Base-by-base conservation (phyloP, 2,797 vertebrate species). In the Myiotriccus ornatus region DNA sequence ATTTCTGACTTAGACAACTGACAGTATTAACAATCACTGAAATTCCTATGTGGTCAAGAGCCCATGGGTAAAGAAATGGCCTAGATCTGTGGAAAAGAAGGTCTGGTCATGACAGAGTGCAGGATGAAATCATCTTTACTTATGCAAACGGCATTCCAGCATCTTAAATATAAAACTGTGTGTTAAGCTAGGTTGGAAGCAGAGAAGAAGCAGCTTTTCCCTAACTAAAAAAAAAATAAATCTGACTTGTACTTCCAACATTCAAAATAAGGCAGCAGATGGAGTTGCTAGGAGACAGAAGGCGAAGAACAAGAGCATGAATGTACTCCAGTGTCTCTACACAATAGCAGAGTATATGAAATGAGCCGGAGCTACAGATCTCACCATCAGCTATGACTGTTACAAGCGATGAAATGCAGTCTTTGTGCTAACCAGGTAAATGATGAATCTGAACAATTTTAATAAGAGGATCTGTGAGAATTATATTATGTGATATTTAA, bases 251-350 rank as follows among this genome's bases (percentile, higher is more conserved):
- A 79, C 82, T 95, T 95, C 88, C 91, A 96, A 94, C 56, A 53
- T 79, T 92, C 69, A 95, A 89, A 94, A 95, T 93, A 94, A 96
- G 81, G 90, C 83, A 95, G 92, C 92, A 96, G 93, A 93, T 95
- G 94, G 95, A 96, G 97, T 97, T 97, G 96, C 97, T 97, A 97
- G 96, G 97, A 97, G 93, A 97, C 96, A 92, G 95, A 83, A 95
- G 89, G 95, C 87, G 84, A 94, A 84, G 90, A 95, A 96, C 74
- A 74, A 70, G 89, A 93, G 68, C 74, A 67, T 85, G 94, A 95
- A 94, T 95, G 89, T 79, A 65, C 83, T 87, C 85, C 81, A 69
- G 67, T 83, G 68, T 89, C 91, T 93, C 94, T 75, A 71, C 60
- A 92, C 77, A 94, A 94, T 93, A 95, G 73, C 76, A 95, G 76